phyloP scores from a whole-genome alignment of 2,888 invertebrate species.

The Temnothorax ravouxi region DNA sequence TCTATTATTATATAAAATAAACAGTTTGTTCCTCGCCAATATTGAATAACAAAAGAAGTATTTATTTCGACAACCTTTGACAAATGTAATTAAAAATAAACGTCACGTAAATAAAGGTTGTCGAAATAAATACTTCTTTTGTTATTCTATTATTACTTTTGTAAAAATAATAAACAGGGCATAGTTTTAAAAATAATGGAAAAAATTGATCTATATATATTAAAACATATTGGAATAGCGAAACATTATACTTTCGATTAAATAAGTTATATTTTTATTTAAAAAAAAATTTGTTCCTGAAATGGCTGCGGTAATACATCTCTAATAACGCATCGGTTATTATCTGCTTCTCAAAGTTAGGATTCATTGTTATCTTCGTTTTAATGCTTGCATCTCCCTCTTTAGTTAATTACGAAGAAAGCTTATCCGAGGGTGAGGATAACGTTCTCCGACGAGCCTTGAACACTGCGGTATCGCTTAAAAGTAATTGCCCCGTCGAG shows the following conservation, averaged over 20 bases:
- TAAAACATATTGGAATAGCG: not conserved
- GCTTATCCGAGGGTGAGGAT: conserved; percentile 72
- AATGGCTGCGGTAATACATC: conserved; percentile 43
- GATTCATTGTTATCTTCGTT: conserved; percentile 73
- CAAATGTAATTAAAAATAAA: too few species aligned
- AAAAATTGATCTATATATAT: not conserved
- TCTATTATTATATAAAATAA: not conserved
- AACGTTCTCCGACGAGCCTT: conserved; percentile 66
- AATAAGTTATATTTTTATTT: not conserved
- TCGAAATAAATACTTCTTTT: too few species aligned
- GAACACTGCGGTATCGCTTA: conserved; percentile 72
- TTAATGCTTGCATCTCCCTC: conserved; percentile 71
- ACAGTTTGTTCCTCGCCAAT: too few species aligned
- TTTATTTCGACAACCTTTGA: too few species aligned
- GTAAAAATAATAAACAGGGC: not conserved
- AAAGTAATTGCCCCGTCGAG: conserved; percentile 74
- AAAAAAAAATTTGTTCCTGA: not conserved
- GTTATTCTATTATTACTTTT: not conserved
- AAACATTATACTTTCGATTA: not conserved
- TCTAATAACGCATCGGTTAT: conserved; percentile 37
- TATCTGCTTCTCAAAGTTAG: conserved; percentile 73
- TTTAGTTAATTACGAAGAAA: conserved; percentile 79
- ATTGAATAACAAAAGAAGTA: too few species aligned
- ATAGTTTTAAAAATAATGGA: not conserved
- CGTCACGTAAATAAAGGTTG: too few species aligned